Conservation (phyloP, 2,888 invertebrate species). For the Adela reaumurella region DNA sequence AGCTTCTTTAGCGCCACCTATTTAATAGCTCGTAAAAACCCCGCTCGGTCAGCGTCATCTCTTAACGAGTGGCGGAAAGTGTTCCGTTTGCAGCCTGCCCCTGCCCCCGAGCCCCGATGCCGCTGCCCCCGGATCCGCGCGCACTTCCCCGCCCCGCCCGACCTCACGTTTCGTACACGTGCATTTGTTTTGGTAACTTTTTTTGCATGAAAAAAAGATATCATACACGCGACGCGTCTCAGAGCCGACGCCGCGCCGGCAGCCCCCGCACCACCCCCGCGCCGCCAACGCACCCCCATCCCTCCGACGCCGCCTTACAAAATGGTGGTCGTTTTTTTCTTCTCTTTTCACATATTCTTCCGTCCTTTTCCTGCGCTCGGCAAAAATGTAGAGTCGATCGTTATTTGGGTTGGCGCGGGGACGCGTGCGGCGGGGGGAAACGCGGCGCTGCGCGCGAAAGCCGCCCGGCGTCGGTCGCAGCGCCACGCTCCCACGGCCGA, state of each 20-base stretch:
- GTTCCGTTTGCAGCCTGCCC: no score
- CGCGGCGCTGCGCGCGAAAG: slow-evolving; percentile 12
- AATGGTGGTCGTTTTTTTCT: slow-evolving; percentile 57
- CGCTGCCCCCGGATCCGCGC: not conserved
- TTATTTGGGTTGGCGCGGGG: slow-evolving; percentile 55
- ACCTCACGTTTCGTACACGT: slow-evolving; percentile 30
- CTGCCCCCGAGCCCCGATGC: not conserved
- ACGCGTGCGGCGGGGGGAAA: slow-evolving; percentile 29
- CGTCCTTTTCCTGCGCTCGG: slow-evolving; percentile 44
- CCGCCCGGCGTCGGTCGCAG: slow-evolving; percentile 8
- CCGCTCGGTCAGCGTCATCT: slow-evolving; percentile 55
- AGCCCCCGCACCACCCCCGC: slow-evolving; percentile 23
- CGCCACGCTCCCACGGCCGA: slow-evolving; percentile 1
- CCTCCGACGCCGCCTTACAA: slow-evolving; percentile 48
- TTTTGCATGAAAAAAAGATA: slow-evolving; percentile 45
- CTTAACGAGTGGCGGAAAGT: slow-evolving; percentile 43
- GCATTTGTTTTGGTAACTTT: slow-evolving; percentile 55
- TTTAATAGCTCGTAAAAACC: no score
- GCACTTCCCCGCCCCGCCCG: not conserved
- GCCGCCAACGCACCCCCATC: slow-evolving; percentile 35
- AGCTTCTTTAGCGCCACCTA: no score
- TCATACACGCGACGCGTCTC: slow-evolving; percentile 31
- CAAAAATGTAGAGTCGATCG: slow-evolving; percentile 51
- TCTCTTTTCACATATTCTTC: slow-evolving; percentile 57
- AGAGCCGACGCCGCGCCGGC: not conserved